A percentile compares a stretch with the other conserved stretches of the same genome.
These are phyloP conservation scores for Albula goreensis DNA, from an alignment of 2,113 vertebrate species.

Conservation along the genomic window DNA sequence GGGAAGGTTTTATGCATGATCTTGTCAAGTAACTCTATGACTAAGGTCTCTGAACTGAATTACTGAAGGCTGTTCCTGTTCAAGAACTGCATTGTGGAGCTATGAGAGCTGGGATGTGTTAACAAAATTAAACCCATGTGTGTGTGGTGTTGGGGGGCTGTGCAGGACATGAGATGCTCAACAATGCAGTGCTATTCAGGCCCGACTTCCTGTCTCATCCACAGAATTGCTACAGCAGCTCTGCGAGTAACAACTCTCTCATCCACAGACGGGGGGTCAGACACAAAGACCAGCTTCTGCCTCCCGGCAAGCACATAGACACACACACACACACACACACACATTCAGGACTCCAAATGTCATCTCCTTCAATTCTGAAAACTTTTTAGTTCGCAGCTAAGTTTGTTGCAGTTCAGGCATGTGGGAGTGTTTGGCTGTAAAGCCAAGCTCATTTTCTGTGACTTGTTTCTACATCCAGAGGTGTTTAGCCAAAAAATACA, in stretches of 20 bases:
- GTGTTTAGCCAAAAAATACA: neutral
- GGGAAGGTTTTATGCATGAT: neutral
- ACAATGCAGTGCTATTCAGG: too few species aligned
- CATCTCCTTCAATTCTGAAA: neutral
- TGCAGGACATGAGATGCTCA: too few species aligned
- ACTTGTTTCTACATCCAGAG: neutral
- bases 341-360: neutral
- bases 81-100: neutral
- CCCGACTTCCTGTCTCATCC: too few species aligned
- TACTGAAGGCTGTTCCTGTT: neutral
- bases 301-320: too few species aligned
- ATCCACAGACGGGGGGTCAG: too few species aligned
- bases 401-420: too few species aligned
- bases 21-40: neutral
- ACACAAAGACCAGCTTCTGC: too few species aligned
- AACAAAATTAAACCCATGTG: constrained; percentile 16
- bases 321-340: too few species aligned
- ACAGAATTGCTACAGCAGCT: too few species aligned
- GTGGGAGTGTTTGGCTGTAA: too few species aligned
- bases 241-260: too few species aligned
- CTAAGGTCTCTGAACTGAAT: neutral
- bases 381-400: neutral
- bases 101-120: neutral
- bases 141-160: neutral
- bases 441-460: neutral